phyloP scores from a whole-genome alignment of 2,797 vertebrate genomes.

The Lacerta viridis region DNA sequence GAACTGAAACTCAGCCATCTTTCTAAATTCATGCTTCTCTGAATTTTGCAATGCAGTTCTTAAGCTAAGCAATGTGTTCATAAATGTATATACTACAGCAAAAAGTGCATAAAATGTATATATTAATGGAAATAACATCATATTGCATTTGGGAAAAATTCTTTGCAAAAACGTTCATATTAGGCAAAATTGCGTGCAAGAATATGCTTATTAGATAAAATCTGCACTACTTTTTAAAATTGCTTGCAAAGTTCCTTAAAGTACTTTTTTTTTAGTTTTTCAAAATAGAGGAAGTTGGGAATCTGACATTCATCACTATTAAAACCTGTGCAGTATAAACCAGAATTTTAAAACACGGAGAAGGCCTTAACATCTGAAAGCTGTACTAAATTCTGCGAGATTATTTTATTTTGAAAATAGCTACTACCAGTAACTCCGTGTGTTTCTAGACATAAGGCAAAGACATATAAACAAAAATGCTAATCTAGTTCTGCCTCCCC shows the following conservation, averaged over 20 bases:
- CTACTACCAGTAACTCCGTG: not conserved
- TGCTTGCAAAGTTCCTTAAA: not conserved
- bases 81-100: too few relatives aligned
- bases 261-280: not conserved
- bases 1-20: too few relatives aligned
- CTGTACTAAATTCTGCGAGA: not conserved
- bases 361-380: slow-evolving; percentile 11
- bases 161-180: too few relatives aligned
- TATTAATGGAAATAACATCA: too few relatives aligned
- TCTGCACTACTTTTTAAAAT: not conserved
- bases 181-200: too few relatives aligned
- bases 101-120: too few relatives aligned
- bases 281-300: not conserved
- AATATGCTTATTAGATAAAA: too few relatives aligned
- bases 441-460: slow-evolving; percentile 32
- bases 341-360: not conserved
- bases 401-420: slow-evolving; percentile 5
- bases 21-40: too few relatives aligned
- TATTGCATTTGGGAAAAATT: too few relatives aligned
- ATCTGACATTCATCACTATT: not conserved
- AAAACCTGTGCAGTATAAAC: not conserved
- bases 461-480: slow-evolving; percentile 34
- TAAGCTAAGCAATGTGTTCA: too few relatives aligned
- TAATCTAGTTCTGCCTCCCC: slow-evolving; percentile 20
- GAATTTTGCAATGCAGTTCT: too few relatives aligned